phyloP scores from a whole-genome alignment of 1,140 invertebrate species.

The Psix sp. region DNA sequence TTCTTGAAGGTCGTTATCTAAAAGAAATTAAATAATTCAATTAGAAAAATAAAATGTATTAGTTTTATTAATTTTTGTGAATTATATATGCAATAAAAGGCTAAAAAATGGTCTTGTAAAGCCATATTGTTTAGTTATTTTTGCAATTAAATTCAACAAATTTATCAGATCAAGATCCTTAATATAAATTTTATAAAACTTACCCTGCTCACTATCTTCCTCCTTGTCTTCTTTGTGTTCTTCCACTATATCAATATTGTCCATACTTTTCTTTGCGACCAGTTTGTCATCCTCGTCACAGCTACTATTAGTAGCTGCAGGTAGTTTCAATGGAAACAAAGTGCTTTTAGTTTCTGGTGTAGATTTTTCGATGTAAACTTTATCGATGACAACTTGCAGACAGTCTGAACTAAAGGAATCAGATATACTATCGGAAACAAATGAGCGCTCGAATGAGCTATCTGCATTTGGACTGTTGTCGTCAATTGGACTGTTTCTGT shows the following conservation, averaged over 20 bases:
- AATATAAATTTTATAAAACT: too few relatives aligned
- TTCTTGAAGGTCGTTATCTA: conserved; percentile 15
- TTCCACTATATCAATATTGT: not conserved
- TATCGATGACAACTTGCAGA: conserved; percentile 39
- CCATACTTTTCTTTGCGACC: not conserved
- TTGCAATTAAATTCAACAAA: too few relatives aligned
- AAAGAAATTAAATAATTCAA: too few relatives aligned
- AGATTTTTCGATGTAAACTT: conserved; percentile 20
- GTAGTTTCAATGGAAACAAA: conserved; percentile 46
- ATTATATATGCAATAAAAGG: too few relatives aligned
- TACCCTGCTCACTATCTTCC: not conserved
- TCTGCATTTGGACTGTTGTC: conserved; percentile 46
- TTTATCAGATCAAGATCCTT: too few relatives aligned
- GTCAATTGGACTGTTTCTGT: conserved; percentile 21
- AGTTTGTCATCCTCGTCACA: conserved; percentile 14
- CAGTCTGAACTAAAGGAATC: conserved; percentile 51
- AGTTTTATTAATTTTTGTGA: conserved; percentile 15
- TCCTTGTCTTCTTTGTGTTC: not conserved
- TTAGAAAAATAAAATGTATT: conserved; percentile 12
- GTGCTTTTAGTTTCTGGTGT: conserved; percentile 10
- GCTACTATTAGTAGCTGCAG: conserved; percentile 37
- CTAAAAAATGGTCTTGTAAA: too few relatives aligned
- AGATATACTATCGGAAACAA: conserved; percentile 46
- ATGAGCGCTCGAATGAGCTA: conserved; percentile 50
- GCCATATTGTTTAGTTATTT: too few relatives aligned